Conservation (phyloP, 2,888 invertebrate genomes). For the Philereme transversata region DNA sequence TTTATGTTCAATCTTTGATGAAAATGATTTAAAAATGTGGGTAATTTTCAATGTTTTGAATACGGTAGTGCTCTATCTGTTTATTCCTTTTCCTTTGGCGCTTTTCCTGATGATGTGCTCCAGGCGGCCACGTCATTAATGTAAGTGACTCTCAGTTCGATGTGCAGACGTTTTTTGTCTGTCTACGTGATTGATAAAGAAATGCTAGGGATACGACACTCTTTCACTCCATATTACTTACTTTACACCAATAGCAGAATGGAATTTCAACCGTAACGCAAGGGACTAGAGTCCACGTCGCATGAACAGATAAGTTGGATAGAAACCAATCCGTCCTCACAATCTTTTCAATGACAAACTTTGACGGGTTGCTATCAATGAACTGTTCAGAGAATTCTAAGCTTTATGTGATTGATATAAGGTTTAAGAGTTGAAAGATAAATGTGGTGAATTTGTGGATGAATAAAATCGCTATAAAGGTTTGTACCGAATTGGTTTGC, state of each 20-base stretch:
- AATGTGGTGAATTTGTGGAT: constrained; percentile 40
- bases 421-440: background rate
- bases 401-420: constrained; percentile 25
- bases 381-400: constrained; percentile 26
- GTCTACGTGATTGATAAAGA: constrained; percentile 79
- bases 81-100: constrained; percentile 49
- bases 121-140: constrained; percentile 68
- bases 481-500: constrained; percentile 52
- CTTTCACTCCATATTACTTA: constrained; percentile 35
- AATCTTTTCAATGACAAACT: constrained; percentile 47
- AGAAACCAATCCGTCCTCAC: constrained; percentile 43
- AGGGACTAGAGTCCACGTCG: constrained; percentile 10
- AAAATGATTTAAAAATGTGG: no score
- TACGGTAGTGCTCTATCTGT: constrained; percentile 5
- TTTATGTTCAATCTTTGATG: no score
- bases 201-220: constrained; percentile 74
- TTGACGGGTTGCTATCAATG: constrained; percentile 25
- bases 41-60: background rate
- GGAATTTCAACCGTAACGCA: constrained; percentile 16
- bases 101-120: constrained; percentile 42
- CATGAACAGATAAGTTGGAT: constrained; percentile 21
- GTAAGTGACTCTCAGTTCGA: constrained; percentile 79
- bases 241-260: background rate
- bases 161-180: constrained; percentile 74
- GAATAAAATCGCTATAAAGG: constrained; percentile 49